Base-by-base conservation (phyloP, 2,888 invertebrate species). In the Leistus spinibarbis region DNA sequence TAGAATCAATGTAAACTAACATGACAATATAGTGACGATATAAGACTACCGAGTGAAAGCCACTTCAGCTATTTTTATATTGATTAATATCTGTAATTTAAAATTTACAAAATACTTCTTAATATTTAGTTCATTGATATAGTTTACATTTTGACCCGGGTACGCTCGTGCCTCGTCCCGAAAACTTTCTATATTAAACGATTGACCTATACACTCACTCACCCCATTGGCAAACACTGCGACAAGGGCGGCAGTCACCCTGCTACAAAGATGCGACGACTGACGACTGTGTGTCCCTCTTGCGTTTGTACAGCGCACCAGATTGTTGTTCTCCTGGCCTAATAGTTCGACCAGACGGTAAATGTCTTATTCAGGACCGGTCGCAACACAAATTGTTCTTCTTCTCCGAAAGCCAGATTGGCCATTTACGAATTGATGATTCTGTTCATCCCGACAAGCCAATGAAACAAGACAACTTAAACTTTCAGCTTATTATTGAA, bases 281-380 rank as follows among this genome's bases (percentile, higher is more conserved):
- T 16, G 17, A 13, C 17, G n/a, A 1, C n/a, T 54, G 54, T 54
- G 60, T 60, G 60, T 22, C 20, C 60, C 20, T 22, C 20, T 10
- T 60, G 2, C 19, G 19, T 20, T 10, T 60, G 60, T 60, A 22
- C 20, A 13, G 20, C 60, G 60, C 20, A 60, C 60, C 60, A 60
- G 60, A 60, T 60, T 60, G 60, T 16, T 60, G 20, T 60, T 60
- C 60, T 60, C 60, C 22, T 60, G 60, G 60, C 16, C 60, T 60
- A 60, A 60, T 60, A 60, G 60, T 60, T 57, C 60, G 60, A 60
- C 60, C 60, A 60, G 60, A 60, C 60, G 13, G 60, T 60, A 60
- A 60, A 60, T 60, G 60, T 22, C 60, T 60, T 60, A 60, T 60
- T 60, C 60, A 60, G 60, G 60, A 60, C 60, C 60, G 60, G 60